Evolutionary conservation across 2,797 vertebrate genomes (phyloP).

Genomic region (Rhabdophis nuchalis): DNA sequence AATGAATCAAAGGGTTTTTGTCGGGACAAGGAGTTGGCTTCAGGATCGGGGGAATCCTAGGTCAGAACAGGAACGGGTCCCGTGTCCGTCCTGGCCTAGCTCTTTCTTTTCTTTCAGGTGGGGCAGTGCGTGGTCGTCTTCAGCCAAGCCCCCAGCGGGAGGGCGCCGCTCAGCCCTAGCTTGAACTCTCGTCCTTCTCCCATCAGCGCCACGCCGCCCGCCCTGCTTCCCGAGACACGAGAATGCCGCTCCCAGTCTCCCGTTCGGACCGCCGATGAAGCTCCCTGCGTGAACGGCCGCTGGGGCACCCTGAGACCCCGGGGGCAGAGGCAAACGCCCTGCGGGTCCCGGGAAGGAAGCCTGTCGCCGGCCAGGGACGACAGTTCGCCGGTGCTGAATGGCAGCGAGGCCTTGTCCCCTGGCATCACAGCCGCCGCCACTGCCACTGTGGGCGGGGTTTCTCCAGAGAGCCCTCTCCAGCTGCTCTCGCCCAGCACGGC

Average conservation of each 20-base stretch:
- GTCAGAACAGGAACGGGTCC: too few relatives aligned
- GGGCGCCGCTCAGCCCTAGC: conserved; percentile 94
- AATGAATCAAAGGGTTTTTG: too few relatives aligned
- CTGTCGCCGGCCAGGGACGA: conserved; percentile 86
- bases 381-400: conserved; percentile 84
- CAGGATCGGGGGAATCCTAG: too few relatives aligned
- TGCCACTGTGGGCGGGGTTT: conserved; percentile 43
- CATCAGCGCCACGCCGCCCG: conserved; percentile 91
- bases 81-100: neutral
- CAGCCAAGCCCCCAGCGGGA: conserved; percentile 94
- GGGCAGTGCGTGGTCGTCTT: conserved; percentile 98
- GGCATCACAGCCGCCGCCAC: conserved; percentile 42
- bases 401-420: conserved; percentile 80
- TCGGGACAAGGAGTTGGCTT: too few relatives aligned
- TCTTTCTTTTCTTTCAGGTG: conserved; percentile 72
- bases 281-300: conserved; percentile 93
- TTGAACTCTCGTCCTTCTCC: conserved; percentile 95
- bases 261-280: conserved; percentile 85
- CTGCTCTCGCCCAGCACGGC: conserved; percentile 77
- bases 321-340: conserved; percentile 78
- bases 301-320: conserved; percentile 94
- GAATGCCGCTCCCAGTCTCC: conserved; percentile 92
- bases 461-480: conserved; percentile 85
- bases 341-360: conserved; percentile 84
- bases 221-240: conserved; percentile 83